phyloP scores from a whole-genome alignment of 2,797 vertebrate genomes.

The Schizopygopsis malacanthus region DNA sequence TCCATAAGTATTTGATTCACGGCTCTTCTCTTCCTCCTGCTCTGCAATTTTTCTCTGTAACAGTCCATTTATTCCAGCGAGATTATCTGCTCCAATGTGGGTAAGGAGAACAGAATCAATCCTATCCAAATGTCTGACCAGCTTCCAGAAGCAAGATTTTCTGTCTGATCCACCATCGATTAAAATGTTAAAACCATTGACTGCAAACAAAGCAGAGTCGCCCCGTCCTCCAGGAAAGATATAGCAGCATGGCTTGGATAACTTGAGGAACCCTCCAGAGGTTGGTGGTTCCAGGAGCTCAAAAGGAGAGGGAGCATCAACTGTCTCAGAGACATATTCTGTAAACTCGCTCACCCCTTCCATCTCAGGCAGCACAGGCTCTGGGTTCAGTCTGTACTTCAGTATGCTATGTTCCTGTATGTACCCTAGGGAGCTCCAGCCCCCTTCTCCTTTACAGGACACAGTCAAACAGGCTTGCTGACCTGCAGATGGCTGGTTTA shows the following conservation, averaged over 20 bases:
- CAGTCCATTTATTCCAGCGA: constrained; percentile 95
- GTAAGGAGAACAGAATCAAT: constrained; percentile 97
- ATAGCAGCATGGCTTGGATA: constrained; percentile 99
- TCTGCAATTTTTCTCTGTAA: constrained; percentile 97
- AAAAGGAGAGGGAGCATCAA: constrained; percentile 94
- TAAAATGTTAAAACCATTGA: constrained; percentile 98
- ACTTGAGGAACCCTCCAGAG: constrained; percentile 97
- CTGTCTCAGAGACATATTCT: constrained; percentile 94
- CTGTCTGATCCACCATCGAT: constrained; percentile 96
- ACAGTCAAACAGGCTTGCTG: constrained; percentile 87
- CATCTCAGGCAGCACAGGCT: constrained; percentile 88
- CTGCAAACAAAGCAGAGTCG: constrained; percentile 96
- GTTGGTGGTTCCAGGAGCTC: constrained; percentile 96
- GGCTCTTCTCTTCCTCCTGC: constrained; percentile 92
- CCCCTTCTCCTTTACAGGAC: constrained; percentile 89
- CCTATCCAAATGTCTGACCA: constrained; percentile 95
- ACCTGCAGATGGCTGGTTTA: constrained; percentile 81
- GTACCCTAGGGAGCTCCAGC: constrained; percentile 88
- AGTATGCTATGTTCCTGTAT: constrained; percentile 81
- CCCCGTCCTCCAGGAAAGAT: constrained; percentile 97
- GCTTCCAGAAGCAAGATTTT: constrained; percentile 98
- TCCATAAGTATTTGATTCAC: constrained; percentile 88
- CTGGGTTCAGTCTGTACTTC: constrained; percentile 88
- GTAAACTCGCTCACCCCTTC: constrained; percentile 95
- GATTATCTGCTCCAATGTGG: constrained; percentile 97